Evolutionary conservation across 2,888 invertebrate genomes (phyloP), one percentile per base, ranked within the genome.

Genomic region (Hirtodrosophila cameraria): DNA sequence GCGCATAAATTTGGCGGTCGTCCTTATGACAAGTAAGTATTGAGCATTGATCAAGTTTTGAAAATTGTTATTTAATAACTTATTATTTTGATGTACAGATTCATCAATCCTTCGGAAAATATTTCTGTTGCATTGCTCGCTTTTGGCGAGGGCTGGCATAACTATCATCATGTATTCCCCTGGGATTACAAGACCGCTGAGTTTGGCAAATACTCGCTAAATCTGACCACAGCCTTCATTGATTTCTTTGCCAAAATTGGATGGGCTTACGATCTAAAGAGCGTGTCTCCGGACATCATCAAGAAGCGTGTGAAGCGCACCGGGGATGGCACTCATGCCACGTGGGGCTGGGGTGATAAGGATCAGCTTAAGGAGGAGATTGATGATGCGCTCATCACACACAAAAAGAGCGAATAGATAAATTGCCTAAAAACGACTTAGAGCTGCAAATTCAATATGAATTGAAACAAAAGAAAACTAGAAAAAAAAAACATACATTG

Each of bases 151-250:
- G 96, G 96, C n/a, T 96, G 94, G 94, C 96, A 96, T 90, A 96
- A 96, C 88, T 96, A 95, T 89, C 96, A 96, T 88, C 96, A 96
- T 88, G 93, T 93, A 2, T 96, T 96, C 92, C 96, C 96, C 4
- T 95, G 95, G 94, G 96, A 96, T 88, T 96, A 96, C 92, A 94
- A 95, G 87, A 94, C 96, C 2, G 94, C 95, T 11, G 96, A 96
- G 88, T 92, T 95, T 30, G 96, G 96, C 15, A 93, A 94, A 86
- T 94, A 93, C 89, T 92, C 93, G 59, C 90, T 94, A 13, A 97
- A 97, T 89, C 92, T 95, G 76, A 95, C 96, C 0, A 95, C 95
- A 0, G 91, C 92, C 8, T 95, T 96, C 88, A 95, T 97, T 75
- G 95, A 97, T 88, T 93, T 95, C 86, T 96, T 95, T 91, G 94